Conservation (phyloP, 2,797 vertebrate species). For the Stomatorhinus walkeri region DNA sequence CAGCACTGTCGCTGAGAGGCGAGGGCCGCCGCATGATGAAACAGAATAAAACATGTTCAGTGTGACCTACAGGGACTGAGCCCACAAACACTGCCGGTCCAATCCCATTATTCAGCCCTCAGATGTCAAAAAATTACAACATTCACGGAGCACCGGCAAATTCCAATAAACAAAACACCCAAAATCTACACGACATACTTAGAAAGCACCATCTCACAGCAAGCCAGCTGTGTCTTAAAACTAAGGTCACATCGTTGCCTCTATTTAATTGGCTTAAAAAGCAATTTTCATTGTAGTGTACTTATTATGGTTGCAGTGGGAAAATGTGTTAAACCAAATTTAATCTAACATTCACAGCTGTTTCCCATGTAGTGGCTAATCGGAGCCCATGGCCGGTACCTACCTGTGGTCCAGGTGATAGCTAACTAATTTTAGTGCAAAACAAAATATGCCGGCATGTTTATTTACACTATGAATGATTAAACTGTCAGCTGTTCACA, state of each 20-base stretch:
- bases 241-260: not conserved
- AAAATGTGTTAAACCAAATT: not conserved
- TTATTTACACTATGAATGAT: not conserved
- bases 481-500: not conserved
- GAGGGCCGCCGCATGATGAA: slow-evolving; percentile 19
- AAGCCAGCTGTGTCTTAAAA: not conserved
- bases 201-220: not conserved
- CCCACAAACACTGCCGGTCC: slow-evolving; percentile 11
- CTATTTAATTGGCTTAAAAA: not conserved
- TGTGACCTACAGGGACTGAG: slow-evolving; percentile 9
- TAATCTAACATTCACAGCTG: not conserved
- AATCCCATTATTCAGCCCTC: slow-evolving; percentile 13
- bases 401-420: not conserved
- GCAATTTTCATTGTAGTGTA: not conserved
- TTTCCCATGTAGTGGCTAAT: not conserved
- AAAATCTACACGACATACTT: not conserved
- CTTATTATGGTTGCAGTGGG: not conserved
- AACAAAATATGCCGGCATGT: not conserved
- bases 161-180: not conserved
- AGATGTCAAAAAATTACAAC: slow-evolving; percentile 17
- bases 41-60: slow-evolving; percentile 27
- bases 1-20: slow-evolving; percentile 11
- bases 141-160: slow-evolving; percentile 6
- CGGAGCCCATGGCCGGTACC: not conserved
- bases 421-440: not conserved